Evolutionary conservation across 2,113 vertebrate genomes (phyloP), one percentile per base, ranked within the genome.

Genomic region (Ameiurus melas): DNA sequence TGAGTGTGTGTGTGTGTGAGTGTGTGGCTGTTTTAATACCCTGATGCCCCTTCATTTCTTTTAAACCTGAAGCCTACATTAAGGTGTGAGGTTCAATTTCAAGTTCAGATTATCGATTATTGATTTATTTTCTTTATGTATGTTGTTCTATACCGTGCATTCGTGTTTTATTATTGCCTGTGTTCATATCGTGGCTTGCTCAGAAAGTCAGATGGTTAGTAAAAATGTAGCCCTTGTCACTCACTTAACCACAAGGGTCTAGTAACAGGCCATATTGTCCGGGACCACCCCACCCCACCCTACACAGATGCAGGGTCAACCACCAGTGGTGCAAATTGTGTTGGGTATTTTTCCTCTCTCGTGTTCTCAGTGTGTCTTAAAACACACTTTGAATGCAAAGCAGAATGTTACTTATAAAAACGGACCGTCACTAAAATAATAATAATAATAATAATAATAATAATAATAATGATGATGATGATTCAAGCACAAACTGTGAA

Each of bases 141-240:
- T 80, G 55, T 39, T 83, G 33, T 62, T 62, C 30, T 55, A 33
- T 57, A 1, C 33, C 43, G 33, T 39, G 33, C 22, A 27, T 27
- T 62, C 2, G 4, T 58, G 79, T 43, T 36, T 55, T 58, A 81
- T 81, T 58, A 58, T 81, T 62, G 33, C 36, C 16, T 60, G 4
- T 79, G 4, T 51, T 78, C 4, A 20, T 1, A n/a, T 27, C 16
- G 14, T 79, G 77, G 12, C 14, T n/a, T 78, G 2, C 27, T 55
- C 27, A 53, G 2, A 53, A 30, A 57, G n/a, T 73, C 84, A 85
- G 17, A 33, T 53, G 51, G n/a, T 33, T 25, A 36, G 84, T 85
- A 85, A 85, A 85, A 85, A 75, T 58, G 19, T 73, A 70, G 53
- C 68, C 30, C 55, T 73, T 57, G 68, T 58, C 53, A 57, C 84